Evolutionary conservation across 2,888 invertebrate species (phyloP), one percentile per base, ranked within the genome.

Genomic region (Epiperipatus broadwayi): DNA sequence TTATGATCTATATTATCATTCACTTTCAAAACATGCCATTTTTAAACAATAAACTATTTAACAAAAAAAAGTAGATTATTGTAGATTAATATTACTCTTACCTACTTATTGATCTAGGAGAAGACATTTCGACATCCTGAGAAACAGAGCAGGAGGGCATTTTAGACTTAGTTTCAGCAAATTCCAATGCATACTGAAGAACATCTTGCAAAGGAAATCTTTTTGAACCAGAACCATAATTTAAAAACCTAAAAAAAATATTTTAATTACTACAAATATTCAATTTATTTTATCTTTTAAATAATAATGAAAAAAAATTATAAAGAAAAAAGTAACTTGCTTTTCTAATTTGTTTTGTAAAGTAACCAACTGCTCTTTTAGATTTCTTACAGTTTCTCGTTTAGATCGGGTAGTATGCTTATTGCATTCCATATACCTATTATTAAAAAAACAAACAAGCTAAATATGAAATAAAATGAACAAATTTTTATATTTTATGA

Each of bases 391-490:
- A 44, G 56, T 48, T 38, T 58, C 57, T 44, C 61, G 48, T 42
- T 60, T 56, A 28, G 51, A 47, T 35, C 54, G 49, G 1, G 59
- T 58, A n/a, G 54, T 48, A 21, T 49, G 39, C 46, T 58, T 58
- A 44, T 63, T 63, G 12, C 48, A 46, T 33, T 58, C 57, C 54
- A 63, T 52, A 47, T 62, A 60, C 46, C 60, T 60, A 46, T 12
- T 47, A 44, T 5, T 4, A 12, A 8, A 21, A 35, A 27, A 40
- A 7, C 22, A 21, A 5, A 35, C 2, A 33, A 8, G 21, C 32
- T 22, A 5, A 19, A 28, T 4, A 38, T 41, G 7, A 12, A 21
- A 30, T 21, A 28, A 33, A 16, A 22, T 18, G n/a, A 29, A 15
- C 5, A 25, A 27, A 5, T 10, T 21, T 19, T 18, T 16, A n/a